Evolutionary conservation across 2,113 vertebrate species (phyloP), one percentile per base, ranked within the genome.

Genomic region (Tyrannus savana): DNA sequence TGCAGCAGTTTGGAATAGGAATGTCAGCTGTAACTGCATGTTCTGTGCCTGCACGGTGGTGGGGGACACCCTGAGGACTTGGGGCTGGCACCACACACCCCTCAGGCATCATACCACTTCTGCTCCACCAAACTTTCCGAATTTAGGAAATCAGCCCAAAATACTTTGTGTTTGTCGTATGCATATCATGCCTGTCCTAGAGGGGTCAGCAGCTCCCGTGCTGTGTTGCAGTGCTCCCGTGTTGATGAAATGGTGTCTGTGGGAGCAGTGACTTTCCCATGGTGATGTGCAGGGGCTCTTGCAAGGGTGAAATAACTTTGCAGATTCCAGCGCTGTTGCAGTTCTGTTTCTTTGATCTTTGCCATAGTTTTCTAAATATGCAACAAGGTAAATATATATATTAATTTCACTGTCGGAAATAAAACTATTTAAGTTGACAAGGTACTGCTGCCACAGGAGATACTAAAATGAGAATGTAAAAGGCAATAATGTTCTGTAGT

Each of bases 151-250:
- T 5, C 35, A 67, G 27, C 18, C 44, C 6, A 1, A 35, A 87
- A 60, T 10, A 24, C 17, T 44, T 37, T 2, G 6, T 42, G 41
- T 83, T 83, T 83, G 16, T 25, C 39, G 9, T 19, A 12, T 0
- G 0, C 14, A 1, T 35, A 6, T 35, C 18, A 3, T 14, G 15
- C n/a, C 74, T 62, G 24, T 7, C 17, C 22, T 35, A n/a, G 77
- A 50, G 28, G 12, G 46, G 12, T 55, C 44, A 39, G 67, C 47
- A 59, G 64, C 59, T 76, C 67, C 39, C 0, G 0, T 4, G 10
- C 4, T 9, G 8, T 0, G 0, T 11, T 47, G 60, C 46, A 52
- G 23, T 35, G 14, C 21, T 53, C 35, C 41, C 2, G 0, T 19
- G n/a, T 28, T 35, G 30, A 21, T 35, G 77, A 39, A 75, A 19